Evolutionary conservation across 2,888 invertebrate species (phyloP).

Genomic region (Ophion ellenae): DNA sequence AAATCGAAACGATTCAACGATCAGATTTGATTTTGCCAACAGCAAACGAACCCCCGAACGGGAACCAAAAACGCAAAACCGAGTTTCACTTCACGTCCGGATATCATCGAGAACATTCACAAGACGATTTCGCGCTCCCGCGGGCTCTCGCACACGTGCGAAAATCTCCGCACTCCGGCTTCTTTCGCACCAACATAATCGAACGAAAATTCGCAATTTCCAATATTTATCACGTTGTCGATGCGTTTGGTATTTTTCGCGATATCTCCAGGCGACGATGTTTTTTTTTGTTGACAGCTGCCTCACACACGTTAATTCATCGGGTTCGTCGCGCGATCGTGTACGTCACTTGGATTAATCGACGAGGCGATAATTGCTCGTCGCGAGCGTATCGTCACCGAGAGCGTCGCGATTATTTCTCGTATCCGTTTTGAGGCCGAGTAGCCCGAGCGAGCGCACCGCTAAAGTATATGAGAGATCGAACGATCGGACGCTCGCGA

Average conservation of each 20-base stretch:
- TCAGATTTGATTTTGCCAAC: not conserved
- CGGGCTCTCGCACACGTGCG: constrained; percentile 31
- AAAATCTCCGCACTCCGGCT: constrained; percentile 27
- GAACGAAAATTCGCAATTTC: constrained; percentile 8
- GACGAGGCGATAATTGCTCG: constrained; percentile 15
- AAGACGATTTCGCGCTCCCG: constrained; percentile 3
- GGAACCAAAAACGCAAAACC: not conserved
- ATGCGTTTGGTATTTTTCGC: not conserved
- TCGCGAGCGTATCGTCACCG: constrained; percentile 14
- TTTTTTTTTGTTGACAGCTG: constrained; percentile 41
- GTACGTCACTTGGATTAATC: constrained; percentile 9
- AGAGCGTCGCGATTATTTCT: not conserved
- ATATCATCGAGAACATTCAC: constrained; percentile 50
- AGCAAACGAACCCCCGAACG: not conserved
- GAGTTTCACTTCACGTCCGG: constrained; percentile 53
- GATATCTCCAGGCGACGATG: not conserved
- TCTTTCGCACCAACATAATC: constrained; percentile 47
- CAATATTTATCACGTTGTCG: not conserved
- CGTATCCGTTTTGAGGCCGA: constrained; percentile 14
- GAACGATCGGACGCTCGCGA: not conserved
- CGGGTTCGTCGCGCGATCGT: constrained; percentile 2
- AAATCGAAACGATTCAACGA: constrained; percentile 58
- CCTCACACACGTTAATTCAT: constrained; percentile 35
- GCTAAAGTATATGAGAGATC: not conserved
- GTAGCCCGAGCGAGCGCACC: not conserved